phyloP scores from a whole-genome alignment of 1,140 invertebrate genomes.

The Watersipora subatra region DNA sequence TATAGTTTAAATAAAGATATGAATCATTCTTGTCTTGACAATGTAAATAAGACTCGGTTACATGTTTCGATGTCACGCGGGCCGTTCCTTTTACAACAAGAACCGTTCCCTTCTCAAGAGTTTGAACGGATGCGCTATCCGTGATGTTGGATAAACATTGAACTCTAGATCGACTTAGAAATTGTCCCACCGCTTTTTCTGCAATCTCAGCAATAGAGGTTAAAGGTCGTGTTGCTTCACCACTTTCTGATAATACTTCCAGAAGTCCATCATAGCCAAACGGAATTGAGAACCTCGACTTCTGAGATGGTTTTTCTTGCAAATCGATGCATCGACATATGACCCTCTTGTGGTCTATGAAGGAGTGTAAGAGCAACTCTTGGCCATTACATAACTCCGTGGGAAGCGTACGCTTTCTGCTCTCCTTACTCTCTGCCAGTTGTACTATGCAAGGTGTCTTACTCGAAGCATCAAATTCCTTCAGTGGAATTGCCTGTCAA shows the following conservation, averaged over 20 bases:
- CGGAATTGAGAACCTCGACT: background rate
- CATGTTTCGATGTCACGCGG: background rate
- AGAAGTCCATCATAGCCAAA: background rate
- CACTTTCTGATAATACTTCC: background rate
- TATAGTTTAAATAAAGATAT: background rate
- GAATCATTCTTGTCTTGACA: background rate
- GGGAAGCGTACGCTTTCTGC: no score
- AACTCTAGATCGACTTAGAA: background rate
- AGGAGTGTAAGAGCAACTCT: no score
- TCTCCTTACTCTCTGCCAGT: no score
- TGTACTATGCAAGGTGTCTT: no score
- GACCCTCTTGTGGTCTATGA: no score
- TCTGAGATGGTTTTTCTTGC: background rate
- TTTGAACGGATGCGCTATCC: background rate
- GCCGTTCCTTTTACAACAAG: background rate
- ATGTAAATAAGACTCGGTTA: background rate
- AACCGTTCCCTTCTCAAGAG: background rate
- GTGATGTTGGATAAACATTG: background rate
- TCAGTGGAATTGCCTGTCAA: no score
- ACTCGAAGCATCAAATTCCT: no score
- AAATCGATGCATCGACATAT: no score
- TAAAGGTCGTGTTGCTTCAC: background rate
- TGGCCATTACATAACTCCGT: no score
- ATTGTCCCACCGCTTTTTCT: background rate
- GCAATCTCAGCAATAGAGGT: background rate